These are phyloP conservation scores for Apus apus DNA, from an alignment of 2,113 vertebrate genomes.

Conservation along the genomic window DNA sequence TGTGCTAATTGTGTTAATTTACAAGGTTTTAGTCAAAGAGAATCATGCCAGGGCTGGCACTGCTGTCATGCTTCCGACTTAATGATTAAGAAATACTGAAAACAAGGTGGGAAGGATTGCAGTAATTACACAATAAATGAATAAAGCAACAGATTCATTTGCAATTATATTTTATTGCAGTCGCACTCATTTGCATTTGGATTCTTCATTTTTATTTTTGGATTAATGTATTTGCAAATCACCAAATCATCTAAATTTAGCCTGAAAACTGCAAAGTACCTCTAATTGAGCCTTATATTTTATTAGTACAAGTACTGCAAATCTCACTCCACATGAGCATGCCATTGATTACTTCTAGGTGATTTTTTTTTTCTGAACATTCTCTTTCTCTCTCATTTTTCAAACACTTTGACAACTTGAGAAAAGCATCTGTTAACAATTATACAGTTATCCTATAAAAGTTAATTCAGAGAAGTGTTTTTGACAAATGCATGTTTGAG, in stretches of 20 bases:
- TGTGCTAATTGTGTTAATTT: slow-evolving; percentile 99
- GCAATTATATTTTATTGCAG: slow-evolving; percentile 83
- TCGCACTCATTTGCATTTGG: slow-evolving; percentile 78
- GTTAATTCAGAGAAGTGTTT: slow-evolving; percentile 43
- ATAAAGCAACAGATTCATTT: slow-evolving; percentile 85
- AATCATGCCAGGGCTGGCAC: slow-evolving; percentile 90
- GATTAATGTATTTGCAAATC: slow-evolving; percentile 72
- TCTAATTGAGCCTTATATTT: slow-evolving; percentile 62
- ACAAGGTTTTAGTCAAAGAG: slow-evolving; percentile 98
- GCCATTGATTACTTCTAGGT: slow-evolving; percentile 24
- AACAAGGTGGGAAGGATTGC: slow-evolving; percentile 87
- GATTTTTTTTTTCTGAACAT: neutral
- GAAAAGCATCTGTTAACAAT: slow-evolving; percentile 43
- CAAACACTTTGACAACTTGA: slow-evolving; percentile 38
- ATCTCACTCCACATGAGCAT: neutral
- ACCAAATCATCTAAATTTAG: slow-evolving; percentile 72
- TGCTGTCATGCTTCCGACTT: slow-evolving; percentile 89
- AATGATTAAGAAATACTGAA: slow-evolving; percentile 92
- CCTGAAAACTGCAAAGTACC: slow-evolving; percentile 61
- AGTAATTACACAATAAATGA: slow-evolving; percentile 88
- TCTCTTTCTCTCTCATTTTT: slow-evolving; percentile 28
- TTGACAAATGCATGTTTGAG: slow-evolving; percentile 37
- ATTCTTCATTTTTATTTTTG: slow-evolving; percentile 58
- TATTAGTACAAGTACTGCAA: slow-evolving; percentile 37
- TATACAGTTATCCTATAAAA: slow-evolving; percentile 13